phyloP scores from a whole-genome alignment of 2,113 vertebrate genomes.

The Odobenus rosmarus region DNA sequence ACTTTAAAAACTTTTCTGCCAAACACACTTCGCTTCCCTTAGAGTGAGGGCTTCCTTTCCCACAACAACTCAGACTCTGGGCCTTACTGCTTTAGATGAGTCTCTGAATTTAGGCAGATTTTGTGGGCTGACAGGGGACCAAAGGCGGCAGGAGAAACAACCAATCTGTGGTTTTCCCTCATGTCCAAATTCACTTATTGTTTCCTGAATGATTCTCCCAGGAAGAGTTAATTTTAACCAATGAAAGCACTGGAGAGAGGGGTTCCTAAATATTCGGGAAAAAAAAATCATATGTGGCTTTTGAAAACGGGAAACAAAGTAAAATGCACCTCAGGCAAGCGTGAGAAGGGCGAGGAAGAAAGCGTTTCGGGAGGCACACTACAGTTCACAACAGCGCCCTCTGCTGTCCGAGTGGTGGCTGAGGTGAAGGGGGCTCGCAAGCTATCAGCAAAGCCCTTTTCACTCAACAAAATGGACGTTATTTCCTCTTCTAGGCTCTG shows the following conservation, averaged over 20 bases:
- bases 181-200: neutral
- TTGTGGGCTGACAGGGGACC: accelerated
- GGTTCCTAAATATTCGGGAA: neutral
- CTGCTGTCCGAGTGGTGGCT: slow-evolving; percentile 88
- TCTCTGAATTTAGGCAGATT: slow-evolving; percentile 44
- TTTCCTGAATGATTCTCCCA: slow-evolving; percentile 53
- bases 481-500: slow-evolving; percentile 97
- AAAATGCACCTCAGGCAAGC: slow-evolving; percentile 89
- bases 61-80: neutral
- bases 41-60: neutral
- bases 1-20: neutral
- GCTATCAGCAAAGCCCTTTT: slow-evolving; percentile 85
- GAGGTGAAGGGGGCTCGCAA: slow-evolving; percentile 83
- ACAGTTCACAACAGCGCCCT: slow-evolving; percentile 87
- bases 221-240: slow-evolving; percentile 51
- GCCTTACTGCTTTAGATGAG: neutral
- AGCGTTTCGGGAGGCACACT: slow-evolving; percentile 80
- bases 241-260: neutral
- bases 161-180: neutral
- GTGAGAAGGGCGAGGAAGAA: slow-evolving; percentile 79
- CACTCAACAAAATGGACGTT: slow-evolving; percentile 93
- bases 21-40: neutral
- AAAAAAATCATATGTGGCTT: slow-evolving; percentile 64
- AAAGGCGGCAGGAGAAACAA: slow-evolving; percentile 54
- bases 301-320: slow-evolving; percentile 65